Base-by-base conservation (phyloP, 2,797 vertebrate species). In the Pelobates cultripes region DNA sequence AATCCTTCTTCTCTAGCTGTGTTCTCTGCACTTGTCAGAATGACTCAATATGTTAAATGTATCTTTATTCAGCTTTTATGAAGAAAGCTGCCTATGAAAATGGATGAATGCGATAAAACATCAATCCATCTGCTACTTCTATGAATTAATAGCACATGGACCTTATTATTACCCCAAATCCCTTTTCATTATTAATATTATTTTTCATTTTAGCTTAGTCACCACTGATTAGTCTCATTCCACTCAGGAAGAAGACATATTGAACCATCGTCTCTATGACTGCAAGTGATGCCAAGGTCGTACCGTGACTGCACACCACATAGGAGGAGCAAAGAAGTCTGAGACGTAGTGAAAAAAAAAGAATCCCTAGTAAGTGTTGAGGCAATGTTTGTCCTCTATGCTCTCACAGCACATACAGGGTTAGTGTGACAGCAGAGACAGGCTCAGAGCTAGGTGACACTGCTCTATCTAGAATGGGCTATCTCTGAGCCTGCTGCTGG, bases 321-420 rank as follows among this genome's bases (percentile, higher is more conserved):
- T 87, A 92, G 94, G 94, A 92, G 93, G 92, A 92, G 94, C 92
- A 77, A 91, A 87, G 86, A 89, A 55, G 78, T 90, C 86, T 92
- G 86, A 55, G 78, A 90, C 86, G 92, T 85, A 89, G 55, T 86
- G 89, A 87, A 86, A 79, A 51, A 51, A 51, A 51, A 51, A 51
- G 28, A 28, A 51, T 6, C 47, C 47, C 47, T 51, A 51, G 57
- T 83, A 78, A 88, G 84, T 88, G 60, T 84, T 86, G 86, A 91
- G 90, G 87, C 87, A 86, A 7, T 85, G 89, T 89, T 88, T 89
- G 87, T 40, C 77, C 88, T 93, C 92, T 94, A 94, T 92, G 94
- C 94, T 91, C 79, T 88, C 88, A 91, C 93, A 92, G 92, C 90
- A 93, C 93, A 93, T 95, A 94, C 94, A 95, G 92, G 91, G 92